Percentiles rank a stretch among this genome's conserved stretches.
Conservation (phyloP, 2,888 invertebrate genomes). For the Erynnis tages region DNA sequence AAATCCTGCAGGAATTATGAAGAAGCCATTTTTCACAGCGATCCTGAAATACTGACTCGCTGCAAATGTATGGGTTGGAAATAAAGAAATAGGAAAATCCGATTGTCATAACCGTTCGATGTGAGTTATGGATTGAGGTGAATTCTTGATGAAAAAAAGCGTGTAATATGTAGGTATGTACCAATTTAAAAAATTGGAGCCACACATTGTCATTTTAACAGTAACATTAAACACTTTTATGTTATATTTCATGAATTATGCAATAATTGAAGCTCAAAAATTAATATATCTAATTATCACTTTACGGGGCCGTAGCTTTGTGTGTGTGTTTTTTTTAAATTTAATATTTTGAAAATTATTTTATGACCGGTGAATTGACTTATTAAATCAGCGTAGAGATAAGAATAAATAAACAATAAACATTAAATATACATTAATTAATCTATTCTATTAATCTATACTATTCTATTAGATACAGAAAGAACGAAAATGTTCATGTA, state of each 20-base stretch:
- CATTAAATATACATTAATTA: not conserved
- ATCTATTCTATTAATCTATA: not conserved
- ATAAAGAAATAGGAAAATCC: constrained; percentile 28
- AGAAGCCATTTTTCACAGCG: constrained; percentile 64
- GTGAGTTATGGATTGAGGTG: constrained; percentile 21
- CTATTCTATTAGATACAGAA: not conserved
- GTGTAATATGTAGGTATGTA: constrained; percentile 37
- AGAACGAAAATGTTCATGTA: not conserved
- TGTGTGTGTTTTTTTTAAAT: too few species aligned
- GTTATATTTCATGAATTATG: not conserved
- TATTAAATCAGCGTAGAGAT: too few species aligned
- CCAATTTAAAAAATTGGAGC: not conserved
- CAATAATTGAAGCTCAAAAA: not conserved
- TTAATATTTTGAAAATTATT: too few species aligned
- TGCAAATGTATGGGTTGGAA: constrained; percentile 47
- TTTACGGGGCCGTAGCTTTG: too few species aligned
- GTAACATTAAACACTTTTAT: too few species aligned
- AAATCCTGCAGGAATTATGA: constrained; percentile 60
- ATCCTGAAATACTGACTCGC: constrained; percentile 50
- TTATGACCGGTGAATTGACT: too few species aligned
- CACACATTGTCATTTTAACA: not conserved
- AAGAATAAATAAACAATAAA: too few species aligned
- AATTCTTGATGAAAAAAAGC: constrained; percentile 4
- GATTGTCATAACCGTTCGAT: constrained; percentile 19
- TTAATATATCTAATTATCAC: too few species aligned